These are phyloP conservation scores for Microctenopoma lineatum DNA, from an alignment of 2,797 vertebrate genomes.

Conservation along the genomic window DNA sequence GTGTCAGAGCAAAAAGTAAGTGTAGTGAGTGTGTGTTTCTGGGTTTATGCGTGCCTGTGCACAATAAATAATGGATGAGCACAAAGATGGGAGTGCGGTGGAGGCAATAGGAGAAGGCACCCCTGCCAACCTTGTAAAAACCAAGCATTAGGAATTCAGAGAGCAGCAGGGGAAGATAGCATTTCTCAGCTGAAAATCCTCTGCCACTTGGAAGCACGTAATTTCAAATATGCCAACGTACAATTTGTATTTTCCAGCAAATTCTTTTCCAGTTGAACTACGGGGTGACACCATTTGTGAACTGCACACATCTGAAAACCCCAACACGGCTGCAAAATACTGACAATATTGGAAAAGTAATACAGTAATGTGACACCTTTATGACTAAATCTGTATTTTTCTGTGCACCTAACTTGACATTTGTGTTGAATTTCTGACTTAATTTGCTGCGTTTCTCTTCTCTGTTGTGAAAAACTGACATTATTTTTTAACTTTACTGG, in stretches of 20 bases:
- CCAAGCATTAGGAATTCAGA: slow-evolving; percentile 70
- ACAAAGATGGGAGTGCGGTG: slow-evolving; percentile 60
- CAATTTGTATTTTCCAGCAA: slow-evolving; percentile 40
- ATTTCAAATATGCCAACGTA: slow-evolving; percentile 43
- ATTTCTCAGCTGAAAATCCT: slow-evolving; percentile 63
- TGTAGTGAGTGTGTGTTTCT: slow-evolving; percentile 59
- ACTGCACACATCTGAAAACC: slow-evolving; percentile 25
- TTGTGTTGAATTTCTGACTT: slow-evolving; percentile 1
- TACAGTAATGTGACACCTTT: slow-evolving; percentile 6
- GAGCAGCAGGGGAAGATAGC: slow-evolving; percentile 55
- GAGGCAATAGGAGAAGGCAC: slow-evolving; percentile 67
- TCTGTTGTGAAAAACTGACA: neutral
- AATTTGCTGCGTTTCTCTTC: neutral
- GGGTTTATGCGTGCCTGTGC: slow-evolving; percentile 63
- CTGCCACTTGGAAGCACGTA: slow-evolving; percentile 61
- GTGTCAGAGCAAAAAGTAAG: slow-evolving; percentile 23
- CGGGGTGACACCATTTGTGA: slow-evolving; percentile 11
- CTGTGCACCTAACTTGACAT: neutral
- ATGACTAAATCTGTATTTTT: slow-evolving; percentile 3
- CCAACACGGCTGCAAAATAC: slow-evolving; percentile 1
- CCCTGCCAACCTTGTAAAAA: slow-evolving; percentile 71
- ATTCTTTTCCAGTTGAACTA: slow-evolving; percentile 41
- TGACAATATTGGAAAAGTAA: slow-evolving; percentile 1
- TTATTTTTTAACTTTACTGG: neutral
- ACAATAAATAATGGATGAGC: slow-evolving; percentile 80